These are phyloP conservation scores for Timema podura DNA, from an alignment of 2,888 invertebrate genomes.

Conservation along the genomic window DNA sequence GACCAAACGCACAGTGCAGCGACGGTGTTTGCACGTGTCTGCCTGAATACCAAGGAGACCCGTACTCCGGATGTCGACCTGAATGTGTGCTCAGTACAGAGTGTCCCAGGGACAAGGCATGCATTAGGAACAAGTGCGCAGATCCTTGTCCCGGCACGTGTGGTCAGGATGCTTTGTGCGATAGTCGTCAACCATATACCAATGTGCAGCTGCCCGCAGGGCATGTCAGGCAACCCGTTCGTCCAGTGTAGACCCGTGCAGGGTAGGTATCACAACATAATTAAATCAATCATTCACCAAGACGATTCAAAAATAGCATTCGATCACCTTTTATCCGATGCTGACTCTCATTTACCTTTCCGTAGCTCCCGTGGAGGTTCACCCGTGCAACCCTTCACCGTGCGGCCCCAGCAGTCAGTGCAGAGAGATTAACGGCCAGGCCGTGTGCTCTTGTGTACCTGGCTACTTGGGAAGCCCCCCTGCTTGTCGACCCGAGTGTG, in stretches of 20 bases:
- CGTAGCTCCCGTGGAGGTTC: slow-evolving; percentile 48
- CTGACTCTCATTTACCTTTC: slow-evolving; percentile 20
- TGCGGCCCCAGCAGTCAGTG: slow-evolving; percentile 52
- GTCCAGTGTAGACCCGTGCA: slow-evolving; percentile 52
- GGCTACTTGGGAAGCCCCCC: slow-evolving; percentile 51
- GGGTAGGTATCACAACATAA: slow-evolving; percentile 30
- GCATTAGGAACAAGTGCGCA: slow-evolving; percentile 62
- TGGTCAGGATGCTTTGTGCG: slow-evolving; percentile 64
- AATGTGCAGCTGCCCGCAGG: slow-evolving; percentile 57
- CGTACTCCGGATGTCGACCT: slow-evolving; percentile 63
- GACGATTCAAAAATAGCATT: too few relatives aligned
- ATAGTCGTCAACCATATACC: slow-evolving; percentile 68
- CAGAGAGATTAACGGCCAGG: slow-evolving; percentile 47
- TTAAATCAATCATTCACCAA: too few relatives aligned
- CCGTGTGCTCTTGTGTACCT: slow-evolving; percentile 49
- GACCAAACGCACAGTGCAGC: slow-evolving; percentile 39
- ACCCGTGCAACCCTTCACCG: slow-evolving; percentile 60
- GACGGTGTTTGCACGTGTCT: slow-evolving; percentile 66
- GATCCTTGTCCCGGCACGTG: slow-evolving; percentile 70
- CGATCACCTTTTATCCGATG: too few relatives aligned
- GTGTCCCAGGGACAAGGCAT: slow-evolving; percentile 61
- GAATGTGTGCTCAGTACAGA: slow-evolving; percentile 66
- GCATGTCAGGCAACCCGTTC: slow-evolving; percentile 67
- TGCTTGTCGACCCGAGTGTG: slow-evolving; percentile 50
- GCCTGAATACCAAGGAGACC: slow-evolving; percentile 69